Base-by-base conservation (phyloP, 2,797 vertebrate genomes). In the Sebastes oblongus region DNA sequence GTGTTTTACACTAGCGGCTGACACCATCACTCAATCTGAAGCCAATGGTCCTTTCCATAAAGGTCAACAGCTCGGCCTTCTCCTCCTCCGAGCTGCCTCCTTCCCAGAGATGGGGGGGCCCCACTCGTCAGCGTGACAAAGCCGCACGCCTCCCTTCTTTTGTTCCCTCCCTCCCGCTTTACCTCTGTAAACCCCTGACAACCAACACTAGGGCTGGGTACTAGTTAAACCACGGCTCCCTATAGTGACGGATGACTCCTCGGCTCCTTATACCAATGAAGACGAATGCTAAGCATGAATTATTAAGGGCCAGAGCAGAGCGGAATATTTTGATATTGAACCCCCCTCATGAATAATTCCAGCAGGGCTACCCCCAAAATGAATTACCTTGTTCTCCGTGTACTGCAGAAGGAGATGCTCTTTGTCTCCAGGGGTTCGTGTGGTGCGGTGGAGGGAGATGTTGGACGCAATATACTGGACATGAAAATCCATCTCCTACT, bases 321-420 rank as follows among this genome's bases (percentile, higher is more conserved):
- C 55, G 27, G 89, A 91, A 93, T 93, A 93, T 95, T 95, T 94
- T 92, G 92, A 94, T 94, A 94, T 88, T 72, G 85, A 93, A 92
- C 84, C 76, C 42, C 42, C 67, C 92, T 92, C 81, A 95, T 94
- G 92, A 95, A 95, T 94, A 93, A 95, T 94, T 95, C 92, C 86
- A 92, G 66, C 70, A 87, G 73, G 80, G 70, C 64, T 82, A 70
- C 81, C 83, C 81, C 52, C 22, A 16, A 93, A 93, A 93, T 90
- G 81, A 92, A 95, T 91, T 87, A 90, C 78, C 91, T 83, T 88
- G 80, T 80, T 87, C 80, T 87, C 66, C 16, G 11, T 81, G 77
- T 80, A 86, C 82, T 71, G 88, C 68, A 77, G 86, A 68, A 34
- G 65, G 72, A 86, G 85, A 67, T 50, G 62, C 24, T 29, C 72